Evolutionary conservation across 2,113 vertebrate genomes (phyloP).

Genomic region (Nothobranchius kuhntae): DNA sequence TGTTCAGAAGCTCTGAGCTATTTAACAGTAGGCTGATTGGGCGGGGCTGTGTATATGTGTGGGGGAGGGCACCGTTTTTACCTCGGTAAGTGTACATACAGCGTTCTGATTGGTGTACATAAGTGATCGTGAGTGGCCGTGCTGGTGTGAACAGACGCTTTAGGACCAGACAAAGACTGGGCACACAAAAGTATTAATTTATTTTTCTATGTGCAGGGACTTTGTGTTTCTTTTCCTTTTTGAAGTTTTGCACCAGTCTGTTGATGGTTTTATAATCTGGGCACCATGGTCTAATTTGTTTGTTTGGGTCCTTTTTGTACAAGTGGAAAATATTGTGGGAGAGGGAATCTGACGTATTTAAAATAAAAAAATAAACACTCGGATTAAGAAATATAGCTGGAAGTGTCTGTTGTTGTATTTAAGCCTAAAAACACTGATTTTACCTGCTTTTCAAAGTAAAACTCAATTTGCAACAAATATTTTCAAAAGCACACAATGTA

Average conservation of each 20-base stretch:
- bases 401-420: conserved; percentile 6
- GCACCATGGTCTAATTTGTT: conserved; percentile 68
- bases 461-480: too few relatives aligned
- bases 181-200: conserved; percentile 80
- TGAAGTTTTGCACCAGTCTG: conserved; percentile 70
- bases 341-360: conserved; percentile 54
- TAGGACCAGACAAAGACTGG: conserved; percentile 72
- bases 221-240: conserved; percentile 56
- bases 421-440: not conserved
- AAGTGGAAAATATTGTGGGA: conserved; percentile 34
- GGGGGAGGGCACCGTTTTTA: conserved; percentile 64
- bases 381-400: conserved; percentile 28
- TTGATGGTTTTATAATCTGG: conserved; percentile 69
- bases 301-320: conserved; percentile 68
- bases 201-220: conserved; percentile 82
- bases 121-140: conserved; percentile 68
- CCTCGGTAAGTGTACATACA: conserved; percentile 74
- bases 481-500: too few relatives aligned
- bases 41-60: conserved; percentile 61
- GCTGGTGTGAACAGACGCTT: conserved; percentile 68
- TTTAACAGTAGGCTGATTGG: conserved; percentile 49
- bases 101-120: conserved; percentile 73
- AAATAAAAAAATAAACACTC: conserved; percentile 72
- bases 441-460: too few relatives aligned
- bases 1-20: conserved; percentile 58